Percentiles rank a stretch among this genome's conserved stretches.
phyloP scores from a whole-genome alignment of 2,113 vertebrate species.

The Lycaon pictus region DNA sequence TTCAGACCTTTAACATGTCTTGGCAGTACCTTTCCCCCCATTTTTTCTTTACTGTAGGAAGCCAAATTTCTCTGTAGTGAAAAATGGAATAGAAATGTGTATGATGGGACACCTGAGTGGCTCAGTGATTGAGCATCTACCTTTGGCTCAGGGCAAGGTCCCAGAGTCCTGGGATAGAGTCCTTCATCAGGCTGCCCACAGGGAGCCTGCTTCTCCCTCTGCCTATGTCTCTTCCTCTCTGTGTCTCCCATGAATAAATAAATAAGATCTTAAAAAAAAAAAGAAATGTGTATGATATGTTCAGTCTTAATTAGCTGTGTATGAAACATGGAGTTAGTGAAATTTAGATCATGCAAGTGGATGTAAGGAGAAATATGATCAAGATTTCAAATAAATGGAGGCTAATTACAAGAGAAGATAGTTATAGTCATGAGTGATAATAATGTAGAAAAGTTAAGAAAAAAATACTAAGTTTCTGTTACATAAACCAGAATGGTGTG shows the following conservation, averaged over 20 bases:
- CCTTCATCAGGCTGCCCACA: no score
- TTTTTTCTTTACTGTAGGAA: constrained; percentile 7
- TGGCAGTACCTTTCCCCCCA: not conserved
- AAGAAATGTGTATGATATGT: not conserved
- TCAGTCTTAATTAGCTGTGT: not conserved
- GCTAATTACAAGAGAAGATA: not conserved
- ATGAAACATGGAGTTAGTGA: not conserved
- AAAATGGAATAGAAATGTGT: not conserved
- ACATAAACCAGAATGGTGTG: not conserved
- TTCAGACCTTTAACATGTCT: not conserved
- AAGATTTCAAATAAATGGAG: not conserved
- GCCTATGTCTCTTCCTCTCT: no score
- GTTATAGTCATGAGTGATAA: not conserved
- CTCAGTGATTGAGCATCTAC: no score
- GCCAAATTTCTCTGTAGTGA: not conserved
- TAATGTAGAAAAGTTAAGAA: constrained; percentile 30
- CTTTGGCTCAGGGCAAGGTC: no score
- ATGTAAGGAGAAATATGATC: not conserved
- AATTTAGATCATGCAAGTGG: not conserved
- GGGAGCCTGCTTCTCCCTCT: no score
- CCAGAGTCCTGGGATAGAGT: no score
- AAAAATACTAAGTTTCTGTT: not conserved
- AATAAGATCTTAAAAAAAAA: no score
- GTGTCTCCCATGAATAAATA: no score
- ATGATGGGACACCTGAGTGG: not conserved